Evolutionary conservation across 2,888 invertebrate genomes (phyloP), one percentile per base, ranked within the genome.

Genomic region (Dilophus febrilis): DNA sequence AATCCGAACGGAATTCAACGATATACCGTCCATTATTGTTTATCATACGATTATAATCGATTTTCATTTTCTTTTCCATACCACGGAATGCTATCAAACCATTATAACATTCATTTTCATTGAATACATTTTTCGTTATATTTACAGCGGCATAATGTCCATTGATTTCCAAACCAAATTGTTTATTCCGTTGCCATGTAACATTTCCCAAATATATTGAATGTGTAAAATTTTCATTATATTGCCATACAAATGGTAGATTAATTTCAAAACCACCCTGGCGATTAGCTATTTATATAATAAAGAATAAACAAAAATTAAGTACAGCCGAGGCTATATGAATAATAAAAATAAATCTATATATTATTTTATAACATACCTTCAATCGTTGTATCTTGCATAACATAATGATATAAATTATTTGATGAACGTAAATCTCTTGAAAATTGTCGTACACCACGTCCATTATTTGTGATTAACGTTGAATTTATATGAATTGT

Each of bases 391-490:
- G 84, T 84, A 52, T 88, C 84, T 57, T 84, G 82, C 36, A 95
- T 60, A 19, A 85, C 70, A 72, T 97, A 98, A 56, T 95, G 91
- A 67, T 92, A 98, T 2, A 98, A 69, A 64, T 98, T 98, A 54
- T 97, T 97, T 0, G 95, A 92, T 45, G 90, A 84, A 48, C 92
- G 75, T 50, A 97, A 74, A 60, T 98, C 92, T 53, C 90, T 76
- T 33, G 91, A 88, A 51, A 86, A 82, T 50, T 95, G 94, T 40
- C 75, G 72, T 45, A 95, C 77, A 12, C 94, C 90, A 56, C 72
- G 74, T 0, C 82, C 83, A 57, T 98, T 98, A 51, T 87, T 83
- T 1, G 76, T 76, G 30, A 98, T 82, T 42, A 81, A 65, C 38
- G 82, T 82, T 48, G 77, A 76, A 50, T 92, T 91, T 3, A 98